Evolutionary conservation across 1,140 invertebrate genomes (phyloP).

Genomic region (Drosophila kanapiae): DNA sequence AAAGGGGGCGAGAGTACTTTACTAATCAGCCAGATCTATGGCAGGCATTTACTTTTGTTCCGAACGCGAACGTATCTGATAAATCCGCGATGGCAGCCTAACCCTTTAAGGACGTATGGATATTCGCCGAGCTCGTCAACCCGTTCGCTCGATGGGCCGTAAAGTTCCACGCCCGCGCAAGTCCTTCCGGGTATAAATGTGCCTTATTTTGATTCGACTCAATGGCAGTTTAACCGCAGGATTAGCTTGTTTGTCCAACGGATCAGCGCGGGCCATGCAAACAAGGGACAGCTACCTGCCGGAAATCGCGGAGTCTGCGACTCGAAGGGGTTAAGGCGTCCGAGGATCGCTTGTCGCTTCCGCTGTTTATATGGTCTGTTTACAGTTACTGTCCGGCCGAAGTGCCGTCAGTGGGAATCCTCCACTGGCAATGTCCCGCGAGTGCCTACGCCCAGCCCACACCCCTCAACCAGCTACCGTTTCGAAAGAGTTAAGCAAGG

Average conservation of each 20-base stretch:
- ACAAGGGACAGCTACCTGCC: conserved; percentile 56
- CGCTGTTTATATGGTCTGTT: conserved; percentile 81
- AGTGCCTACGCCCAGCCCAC: conserved; percentile 51
- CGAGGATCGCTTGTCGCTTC: conserved; percentile 45
- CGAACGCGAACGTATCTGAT: conserved; percentile 48
- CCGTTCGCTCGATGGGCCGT: conserved; percentile 53
- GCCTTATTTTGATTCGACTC: conserved; percentile 78
- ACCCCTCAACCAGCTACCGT: conserved; percentile 35
- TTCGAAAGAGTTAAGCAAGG: conserved; percentile 78
- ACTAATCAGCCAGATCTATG: conserved; percentile 80
- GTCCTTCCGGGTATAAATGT: conserved; percentile 73
- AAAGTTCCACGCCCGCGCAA: conserved; percentile 59
- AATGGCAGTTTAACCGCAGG: conserved; percentile 84
- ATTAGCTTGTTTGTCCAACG: conserved; percentile 81
- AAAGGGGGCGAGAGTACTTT: conserved; percentile 73
- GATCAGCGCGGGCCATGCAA: conserved; percentile 75
- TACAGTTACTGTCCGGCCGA: conserved; percentile 47
- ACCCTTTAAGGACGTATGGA: conserved; percentile 56
- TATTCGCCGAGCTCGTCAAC: conserved; percentile 39
- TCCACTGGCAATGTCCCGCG: conserved; percentile 40
- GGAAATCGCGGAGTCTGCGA: not conserved
- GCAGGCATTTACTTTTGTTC: conserved; percentile 81
- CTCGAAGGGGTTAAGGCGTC: conserved; percentile 65
- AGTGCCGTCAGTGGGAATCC: conserved; percentile 58
- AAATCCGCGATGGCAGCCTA: conserved; percentile 59